Base-by-base conservation (phyloP, 2,888 invertebrate genomes). In the Metalampra italica region DNA sequence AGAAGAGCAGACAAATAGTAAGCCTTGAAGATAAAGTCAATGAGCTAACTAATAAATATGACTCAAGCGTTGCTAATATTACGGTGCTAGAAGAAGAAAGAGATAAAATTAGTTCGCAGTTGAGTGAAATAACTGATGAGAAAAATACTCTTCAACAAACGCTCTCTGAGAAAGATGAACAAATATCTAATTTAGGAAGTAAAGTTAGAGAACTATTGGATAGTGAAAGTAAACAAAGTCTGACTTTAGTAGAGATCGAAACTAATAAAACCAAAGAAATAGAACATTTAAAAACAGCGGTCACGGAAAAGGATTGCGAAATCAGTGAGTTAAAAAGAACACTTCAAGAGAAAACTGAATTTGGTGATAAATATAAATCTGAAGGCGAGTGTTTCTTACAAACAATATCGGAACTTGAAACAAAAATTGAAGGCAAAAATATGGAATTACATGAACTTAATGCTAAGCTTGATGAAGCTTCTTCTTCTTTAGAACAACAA, bases 11-110 rank as follows among this genome's bases (percentile, higher is more conserved):
- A 34, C 65, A 73, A 52, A 57, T 76, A 43, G 50, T 59, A 15
- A 53, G 50, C 15, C 60, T 80, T 30, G 62, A 68, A 54, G 56
- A 62, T 36, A 67, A 63, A 51, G 54, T 77, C 34, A 59, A 64
- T 29, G 67, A 70, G 47, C 53, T 76, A 45, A 50, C 54, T 34
- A 50, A 67, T 46, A 58, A 48, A 12, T 68, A 68, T 54, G 48
- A 54, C 5, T 49, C 53, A 7, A 53, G 58, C 34, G 65, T 64
- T 51, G 49, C 38, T 8, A 36, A 49, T 8, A 55, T 62, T 44
- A 45, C 52, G 14, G 53, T 64, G 36, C 47, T 73, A 41, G 51
- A 62, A 43, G 29, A 47, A 49, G 67, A 75, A 63, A 61, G 57
- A 48, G 53, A 62, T 9, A 50, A 53, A 39, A 15, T 71, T 8